Conservation (phyloP, 92 coral and sea anemone genomes). For the Phymanthus crucifer region DNA sequence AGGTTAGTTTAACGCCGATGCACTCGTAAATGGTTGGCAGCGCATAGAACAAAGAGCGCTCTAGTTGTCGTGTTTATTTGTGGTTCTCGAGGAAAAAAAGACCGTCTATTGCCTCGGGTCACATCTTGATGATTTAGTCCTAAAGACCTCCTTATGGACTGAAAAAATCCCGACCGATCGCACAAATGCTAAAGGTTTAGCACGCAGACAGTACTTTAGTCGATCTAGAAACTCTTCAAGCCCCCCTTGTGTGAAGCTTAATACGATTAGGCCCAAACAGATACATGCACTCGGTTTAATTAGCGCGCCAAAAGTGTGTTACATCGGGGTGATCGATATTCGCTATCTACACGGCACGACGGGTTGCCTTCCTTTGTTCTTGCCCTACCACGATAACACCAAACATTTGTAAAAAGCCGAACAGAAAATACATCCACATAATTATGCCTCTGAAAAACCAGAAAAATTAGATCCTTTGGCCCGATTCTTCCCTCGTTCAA, state of each 20-base stretch:
- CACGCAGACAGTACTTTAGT: background rate
- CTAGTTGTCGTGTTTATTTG: conserved; percentile 13
- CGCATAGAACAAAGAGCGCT: conserved; percentile 11
- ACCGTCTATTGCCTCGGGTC: conserved; percentile 25
- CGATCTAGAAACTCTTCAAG: conserved; percentile 7
- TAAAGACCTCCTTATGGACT: conserved; percentile 22
- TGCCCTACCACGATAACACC: conserved; percentile 15
- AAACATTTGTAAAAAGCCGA: background rate
- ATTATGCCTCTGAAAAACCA: background rate
- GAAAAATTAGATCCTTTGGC: background rate
- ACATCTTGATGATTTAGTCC: conserved; percentile 8
- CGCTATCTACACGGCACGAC: conserved; percentile 22
- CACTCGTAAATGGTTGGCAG: conserved; percentile 20
- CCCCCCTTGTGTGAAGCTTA: conserved; percentile 23
- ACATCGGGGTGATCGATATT: conserved; percentile 17
- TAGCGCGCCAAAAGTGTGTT: conserved; percentile 13
- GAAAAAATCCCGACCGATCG: background rate
- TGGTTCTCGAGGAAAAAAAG: background rate
- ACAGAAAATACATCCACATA: background rate
- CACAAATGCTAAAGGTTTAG: background rate
- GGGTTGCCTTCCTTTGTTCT: conserved; percentile 34
- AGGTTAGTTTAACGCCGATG: background rate
- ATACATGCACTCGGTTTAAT: conserved; percentile 2
- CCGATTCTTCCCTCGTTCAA: background rate
- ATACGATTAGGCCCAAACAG: conserved; percentile 11